Evolutionary conservation across 2,888 invertebrate genomes (phyloP).

Genomic region (Peribatodes rhomboidaria): DNA sequence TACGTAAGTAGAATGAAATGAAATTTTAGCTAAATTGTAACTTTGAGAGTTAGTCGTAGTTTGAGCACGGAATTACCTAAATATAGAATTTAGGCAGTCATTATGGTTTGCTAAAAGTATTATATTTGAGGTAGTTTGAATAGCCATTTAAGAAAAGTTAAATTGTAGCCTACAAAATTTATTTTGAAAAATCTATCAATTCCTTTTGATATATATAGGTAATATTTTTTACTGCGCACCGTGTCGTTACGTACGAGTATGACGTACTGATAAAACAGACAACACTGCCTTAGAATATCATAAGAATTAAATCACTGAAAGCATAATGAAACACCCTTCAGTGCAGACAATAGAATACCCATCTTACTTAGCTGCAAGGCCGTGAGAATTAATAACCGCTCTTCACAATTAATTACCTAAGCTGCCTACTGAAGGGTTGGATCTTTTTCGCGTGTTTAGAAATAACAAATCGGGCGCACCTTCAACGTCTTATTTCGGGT

Average conservation of each 20-base stretch:
- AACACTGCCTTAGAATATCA: background rate
- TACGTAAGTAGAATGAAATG: background rate
- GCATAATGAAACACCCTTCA: constrained; percentile 18
- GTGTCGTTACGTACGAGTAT: no score
- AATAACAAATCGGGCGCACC: constrained; percentile 63
- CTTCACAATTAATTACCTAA: constrained; percentile 53
- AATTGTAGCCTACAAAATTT: no score
- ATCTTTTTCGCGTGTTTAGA: constrained; percentile 60
- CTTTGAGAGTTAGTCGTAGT: background rate
- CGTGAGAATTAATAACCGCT: constrained; percentile 37
- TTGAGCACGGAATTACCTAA: background rate
- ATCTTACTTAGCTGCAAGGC: constrained; percentile 30
- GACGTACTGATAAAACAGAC: no score
- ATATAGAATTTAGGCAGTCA: no score
- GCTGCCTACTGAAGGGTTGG: constrained; percentile 54
- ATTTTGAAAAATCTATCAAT: no score
- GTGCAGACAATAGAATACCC: constrained; percentile 10
- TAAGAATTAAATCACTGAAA: background rate
- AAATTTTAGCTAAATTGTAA: background rate
- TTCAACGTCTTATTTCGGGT: constrained; percentile 26
- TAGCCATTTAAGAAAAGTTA: no score
- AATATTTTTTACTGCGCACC: no score
- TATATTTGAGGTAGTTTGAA: no score
- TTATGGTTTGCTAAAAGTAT: no score
- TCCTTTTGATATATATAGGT: no score